A percentile compares a stretch with the other conserved stretches of the same genome.
Evolutionary conservation across 1,140 invertebrate species (phyloP).

Genomic region (Bombus vancouverensis): DNA sequence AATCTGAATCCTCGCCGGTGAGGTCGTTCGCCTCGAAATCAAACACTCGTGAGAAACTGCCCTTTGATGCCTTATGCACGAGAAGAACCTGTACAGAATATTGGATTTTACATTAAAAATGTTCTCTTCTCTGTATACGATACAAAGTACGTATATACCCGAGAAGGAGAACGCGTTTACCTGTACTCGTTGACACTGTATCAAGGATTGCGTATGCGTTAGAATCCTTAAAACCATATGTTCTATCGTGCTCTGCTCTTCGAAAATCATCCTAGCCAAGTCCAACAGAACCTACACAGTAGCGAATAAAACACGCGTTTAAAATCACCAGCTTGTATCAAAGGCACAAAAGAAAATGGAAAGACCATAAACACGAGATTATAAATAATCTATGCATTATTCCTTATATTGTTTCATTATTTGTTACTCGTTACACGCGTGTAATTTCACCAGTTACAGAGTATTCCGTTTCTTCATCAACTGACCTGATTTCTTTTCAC

Average conservation of each 20-base stretch:
- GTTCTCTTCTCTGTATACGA: not conserved
- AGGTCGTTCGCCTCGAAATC: slow-evolving; percentile 93
- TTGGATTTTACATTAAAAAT: not conserved
- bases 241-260: slow-evolving; percentile 98
- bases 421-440: not conserved
- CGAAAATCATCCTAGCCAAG: slow-evolving; percentile 97
- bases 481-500: slow-evolving; percentile 95
- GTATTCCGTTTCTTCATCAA: not conserved
- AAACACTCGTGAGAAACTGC: slow-evolving; percentile 95
- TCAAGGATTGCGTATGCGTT: slow-evolving; percentile 96
- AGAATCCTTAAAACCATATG: slow-evolving; percentile 97
- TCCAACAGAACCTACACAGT: slow-evolving; percentile 91
- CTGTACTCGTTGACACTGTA: slow-evolving; percentile 96
- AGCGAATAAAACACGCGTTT: not conserved
- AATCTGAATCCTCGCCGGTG: slow-evolving; percentile 88
- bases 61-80: slow-evolving; percentile 93
- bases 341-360: not conserved
- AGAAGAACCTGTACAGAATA: slow-evolving; percentile 87
- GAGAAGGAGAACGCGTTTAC: slow-evolving; percentile 77
- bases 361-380: not conserved
- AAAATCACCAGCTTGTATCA: not conserved
- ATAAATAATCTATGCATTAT: not conserved
- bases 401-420: not conserved
- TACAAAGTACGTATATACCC: too few species aligned
- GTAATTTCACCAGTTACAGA: too few species aligned